These are phyloP conservation scores for Eulemur macaco DNA, from an alignment of 2,113 vertebrate species.

Conservation along the genomic window DNA sequence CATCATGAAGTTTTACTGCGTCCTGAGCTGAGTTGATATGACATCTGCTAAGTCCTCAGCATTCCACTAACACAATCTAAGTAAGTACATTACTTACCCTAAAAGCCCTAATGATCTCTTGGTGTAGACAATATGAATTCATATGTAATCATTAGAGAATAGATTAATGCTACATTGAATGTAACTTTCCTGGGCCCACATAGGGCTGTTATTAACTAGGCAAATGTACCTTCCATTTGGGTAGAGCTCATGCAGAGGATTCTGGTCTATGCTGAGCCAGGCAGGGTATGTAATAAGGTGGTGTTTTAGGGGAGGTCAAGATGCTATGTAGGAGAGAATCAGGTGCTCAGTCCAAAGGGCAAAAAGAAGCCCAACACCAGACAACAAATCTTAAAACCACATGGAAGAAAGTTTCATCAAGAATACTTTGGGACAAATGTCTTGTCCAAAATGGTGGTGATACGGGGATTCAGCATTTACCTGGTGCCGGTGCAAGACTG, in stretches of 20 bases:
- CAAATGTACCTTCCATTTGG: not conserved
- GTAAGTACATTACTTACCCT: not conserved
- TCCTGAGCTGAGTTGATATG: not conserved
- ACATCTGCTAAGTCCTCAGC: not conserved
- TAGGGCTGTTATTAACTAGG: not conserved
- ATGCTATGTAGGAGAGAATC: not conserved
- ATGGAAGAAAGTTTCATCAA: not conserved
- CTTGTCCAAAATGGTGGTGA: not conserved
- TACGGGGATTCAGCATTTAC: no score
- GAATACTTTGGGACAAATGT: not conserved
- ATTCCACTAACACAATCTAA: not conserved
- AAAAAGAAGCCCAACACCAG: not conserved
- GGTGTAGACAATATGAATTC: not conserved
- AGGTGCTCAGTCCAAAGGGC: not conserved
- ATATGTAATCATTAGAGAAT: not conserved
- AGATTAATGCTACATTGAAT: not conserved
- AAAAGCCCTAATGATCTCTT: not conserved
- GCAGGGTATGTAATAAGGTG: not conserved
- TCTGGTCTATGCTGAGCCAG: not conserved
- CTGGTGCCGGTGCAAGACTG: not conserved
- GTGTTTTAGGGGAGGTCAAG: not conserved
- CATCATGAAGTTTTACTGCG: not conserved
- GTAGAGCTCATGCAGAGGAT: not conserved
- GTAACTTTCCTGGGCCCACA: not conserved
- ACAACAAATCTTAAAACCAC: not conserved